A percentile compares a stretch with the other conserved stretches of the same genome.
Conservation (phyloP, 2,797 vertebrate species). For the Phataginus tetradactyla region DNA sequence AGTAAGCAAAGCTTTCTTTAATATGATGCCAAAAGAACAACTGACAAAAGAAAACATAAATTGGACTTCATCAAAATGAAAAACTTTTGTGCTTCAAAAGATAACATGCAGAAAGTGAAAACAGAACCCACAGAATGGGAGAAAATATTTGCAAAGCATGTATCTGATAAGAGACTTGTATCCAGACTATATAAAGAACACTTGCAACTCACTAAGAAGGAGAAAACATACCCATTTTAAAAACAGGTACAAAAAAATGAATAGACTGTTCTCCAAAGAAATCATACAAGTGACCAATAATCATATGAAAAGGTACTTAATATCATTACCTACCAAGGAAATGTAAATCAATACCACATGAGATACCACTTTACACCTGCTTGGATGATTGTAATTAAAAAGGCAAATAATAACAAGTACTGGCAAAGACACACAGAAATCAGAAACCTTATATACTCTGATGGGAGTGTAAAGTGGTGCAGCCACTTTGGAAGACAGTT, state of each 20-base stretch:
- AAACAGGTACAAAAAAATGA: background rate
- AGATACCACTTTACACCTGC: background rate
- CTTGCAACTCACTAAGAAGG: background rate
- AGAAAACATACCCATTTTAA: background rate
- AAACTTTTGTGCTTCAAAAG: background rate
- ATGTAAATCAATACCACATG: background rate
- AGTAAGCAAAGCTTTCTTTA: background rate
- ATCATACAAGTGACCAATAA: background rate
- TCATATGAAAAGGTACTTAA: background rate
- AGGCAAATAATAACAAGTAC: background rate
- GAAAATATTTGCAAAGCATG: background rate
- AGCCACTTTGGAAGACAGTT: background rate
- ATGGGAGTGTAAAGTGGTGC: background rate
- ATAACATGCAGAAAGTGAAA: background rate
- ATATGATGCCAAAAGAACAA: background rate
- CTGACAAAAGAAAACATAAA: background rate
- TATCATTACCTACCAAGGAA: background rate
- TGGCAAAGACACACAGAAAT: background rate
- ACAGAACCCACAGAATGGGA: background rate
- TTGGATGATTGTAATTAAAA: background rate
- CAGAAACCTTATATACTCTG: background rate
- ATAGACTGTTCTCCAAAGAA: constrained; percentile 4
- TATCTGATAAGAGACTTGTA: background rate
- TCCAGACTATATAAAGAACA: background rate
- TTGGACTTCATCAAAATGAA: no score